phyloP scores from a whole-genome alignment of 92 coral and sea anemone species.

The Zoanthus solanderi region DNA sequence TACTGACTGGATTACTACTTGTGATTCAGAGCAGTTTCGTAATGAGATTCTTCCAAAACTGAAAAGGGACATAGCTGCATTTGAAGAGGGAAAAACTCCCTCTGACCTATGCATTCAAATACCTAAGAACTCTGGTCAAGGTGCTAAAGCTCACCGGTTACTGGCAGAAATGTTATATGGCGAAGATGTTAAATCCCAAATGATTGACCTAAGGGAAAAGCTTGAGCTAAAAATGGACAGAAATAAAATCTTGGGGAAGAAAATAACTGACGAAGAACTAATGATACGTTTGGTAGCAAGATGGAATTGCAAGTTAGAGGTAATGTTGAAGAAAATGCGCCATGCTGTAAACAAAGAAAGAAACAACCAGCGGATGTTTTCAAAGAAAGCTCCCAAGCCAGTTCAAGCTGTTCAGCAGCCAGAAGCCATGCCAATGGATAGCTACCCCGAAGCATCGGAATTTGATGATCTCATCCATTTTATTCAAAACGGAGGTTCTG shows the following conservation, averaged over 20 bases:
- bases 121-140: constrained; percentile 65
- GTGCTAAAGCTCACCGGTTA: constrained; percentile 48
- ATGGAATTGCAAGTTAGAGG: constrained; percentile 59
- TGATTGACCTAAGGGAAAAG: constrained; percentile 52
- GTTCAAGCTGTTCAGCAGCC: constrained; percentile 73
- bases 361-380: constrained; percentile 21
- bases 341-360: constrained; percentile 41
- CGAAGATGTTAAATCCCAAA: constrained; percentile 58
- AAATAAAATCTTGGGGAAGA: background rate
- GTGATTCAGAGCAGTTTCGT: constrained; percentile 62
- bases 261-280: constrained; percentile 58
- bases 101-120: constrained; percentile 61
- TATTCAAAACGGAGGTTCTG: constrained; percentile 55
- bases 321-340: constrained; percentile 64
- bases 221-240: constrained; percentile 54
- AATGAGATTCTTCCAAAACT: constrained; percentile 69
- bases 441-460: constrained; percentile 63
- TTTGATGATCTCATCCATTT: constrained; percentile 62
- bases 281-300: constrained; percentile 64
- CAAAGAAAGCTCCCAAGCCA: constrained; percentile 69
- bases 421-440: constrained; percentile 72
- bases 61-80: constrained; percentile 59
- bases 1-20: constrained; percentile 56
- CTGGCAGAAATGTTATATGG: constrained; percentile 70
- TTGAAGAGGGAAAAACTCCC: constrained; percentile 60